These are phyloP conservation scores for Eucidaris tribuloides DNA, from an alignment of 35 echinoderm and acorn worm species.

Conservation along the genomic window DNA sequence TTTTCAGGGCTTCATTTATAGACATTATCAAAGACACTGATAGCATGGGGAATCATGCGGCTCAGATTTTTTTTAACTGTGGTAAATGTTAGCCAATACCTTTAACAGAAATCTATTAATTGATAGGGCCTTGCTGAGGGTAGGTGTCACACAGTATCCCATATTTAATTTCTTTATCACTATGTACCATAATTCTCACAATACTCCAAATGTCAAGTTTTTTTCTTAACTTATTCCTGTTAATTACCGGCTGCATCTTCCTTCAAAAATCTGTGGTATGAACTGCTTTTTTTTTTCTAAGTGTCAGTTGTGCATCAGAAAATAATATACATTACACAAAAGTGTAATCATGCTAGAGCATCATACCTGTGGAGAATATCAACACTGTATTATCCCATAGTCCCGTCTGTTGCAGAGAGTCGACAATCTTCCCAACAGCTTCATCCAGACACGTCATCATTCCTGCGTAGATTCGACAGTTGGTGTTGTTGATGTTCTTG, in stretches of 20 bases:
- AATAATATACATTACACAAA: background rate
- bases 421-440: constrained; percentile 66
- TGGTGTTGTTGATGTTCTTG: constrained; percentile 17
- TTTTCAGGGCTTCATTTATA: too few relatives aligned
- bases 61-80: too few relatives aligned
- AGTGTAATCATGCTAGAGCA: too few relatives aligned
- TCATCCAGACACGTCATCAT: constrained; percentile 89
- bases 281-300: background rate
- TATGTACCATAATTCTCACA: background rate
- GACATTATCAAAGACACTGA: too few relatives aligned
- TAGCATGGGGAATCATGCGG: too few relatives aligned
- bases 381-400: constrained; percentile 78
- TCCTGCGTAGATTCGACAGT: constrained; percentile 53
- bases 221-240: background rate
- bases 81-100: too few relatives aligned
- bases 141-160: too few relatives aligned
- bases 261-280: too few relatives aligned
- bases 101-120: too few relatives aligned
- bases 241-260: background rate
- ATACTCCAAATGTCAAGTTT: too few relatives aligned
- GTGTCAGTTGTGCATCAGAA: background rate
- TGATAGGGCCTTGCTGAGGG: too few relatives aligned
- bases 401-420: constrained; percentile 34
- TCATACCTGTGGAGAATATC: constrained; percentile 76
- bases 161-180: too few relatives aligned